phyloP scores from a whole-genome alignment of 2,113 vertebrate species.

The Rallus limicola region DNA sequence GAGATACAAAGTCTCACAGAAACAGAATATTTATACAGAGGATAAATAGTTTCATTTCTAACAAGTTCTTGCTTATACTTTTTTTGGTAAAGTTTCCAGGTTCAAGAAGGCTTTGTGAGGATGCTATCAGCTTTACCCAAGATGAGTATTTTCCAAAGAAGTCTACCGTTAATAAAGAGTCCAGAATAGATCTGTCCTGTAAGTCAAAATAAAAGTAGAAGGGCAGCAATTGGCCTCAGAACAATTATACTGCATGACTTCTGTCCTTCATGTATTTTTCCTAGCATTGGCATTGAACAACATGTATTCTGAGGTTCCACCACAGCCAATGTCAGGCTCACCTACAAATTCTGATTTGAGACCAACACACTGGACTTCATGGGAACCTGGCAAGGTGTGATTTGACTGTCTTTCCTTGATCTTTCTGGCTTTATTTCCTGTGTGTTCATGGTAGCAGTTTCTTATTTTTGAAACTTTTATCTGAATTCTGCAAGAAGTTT shows the following conservation, averaged over 20 bases:
- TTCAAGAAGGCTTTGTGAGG: background rate
- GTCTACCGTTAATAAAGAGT: background rate
- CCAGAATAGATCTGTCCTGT: background rate
- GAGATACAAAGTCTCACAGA: background rate
- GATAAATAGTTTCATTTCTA: background rate
- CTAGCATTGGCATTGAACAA: background rate
- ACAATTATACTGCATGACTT: background rate
- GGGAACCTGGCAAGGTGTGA: slow-evolving; percentile 56
- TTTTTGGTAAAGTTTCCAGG: slow-evolving; percentile 33
- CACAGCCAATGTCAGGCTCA: background rate
- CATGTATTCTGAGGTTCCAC: background rate
- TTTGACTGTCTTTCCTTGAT: background rate
- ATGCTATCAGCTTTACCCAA: background rate
- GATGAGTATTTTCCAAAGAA: background rate
- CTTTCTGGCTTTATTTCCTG: background rate
- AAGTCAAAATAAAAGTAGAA: slow-evolving; percentile 19
- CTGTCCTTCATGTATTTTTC: background rate
- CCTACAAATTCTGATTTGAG: background rate
- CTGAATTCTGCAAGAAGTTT: background rate
- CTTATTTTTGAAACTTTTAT: background rate
- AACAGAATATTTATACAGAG: background rate
- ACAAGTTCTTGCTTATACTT: background rate
- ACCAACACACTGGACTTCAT: background rate
- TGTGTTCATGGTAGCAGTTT: background rate
- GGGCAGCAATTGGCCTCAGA: background rate